Evolutionary conservation across 2,113 vertebrate genomes (phyloP), one percentile per base, ranked within the genome.

Genomic region (Phaethornis superciliosus): DNA sequence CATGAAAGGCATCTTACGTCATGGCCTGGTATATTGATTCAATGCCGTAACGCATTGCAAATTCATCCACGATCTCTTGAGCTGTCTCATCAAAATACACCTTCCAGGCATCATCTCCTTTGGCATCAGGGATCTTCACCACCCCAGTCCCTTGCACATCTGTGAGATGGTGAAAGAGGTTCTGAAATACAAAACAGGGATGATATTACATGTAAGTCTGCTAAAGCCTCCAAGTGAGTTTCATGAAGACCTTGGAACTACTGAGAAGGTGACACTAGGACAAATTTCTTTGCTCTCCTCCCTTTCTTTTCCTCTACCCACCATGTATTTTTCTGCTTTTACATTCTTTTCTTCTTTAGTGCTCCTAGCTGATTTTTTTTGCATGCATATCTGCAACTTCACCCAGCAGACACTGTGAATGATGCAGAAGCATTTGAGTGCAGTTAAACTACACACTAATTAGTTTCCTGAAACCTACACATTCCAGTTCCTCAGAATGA

Each of bases 21-120:
- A 99, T 99, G 91, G 99, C 99, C 95, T 99, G 99, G 95, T 99
- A 99, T 97, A 99, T 99, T 5, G 99, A 99, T 78, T 99, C 99
- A 33, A 99, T 99, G 85, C 99, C 99, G 10, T 99, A 99, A 84
- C 99, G 99, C 99, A 99, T 99, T 40, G 99, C 99, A 93, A 99
- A 99, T 96, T 99, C 99, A 88, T 99, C 99, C 93, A 99, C 99
- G 3, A 99, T 98, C 95, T 99, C 99, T 95, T 99, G 99, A 12
- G 98, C 98, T 54, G 99, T 99, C 80, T 99, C 99, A 49, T 99
- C 99, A 82, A 98, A 99, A 97, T 99, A 99, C 88, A 99, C 98
- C 91, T 99, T 99, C 99, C 99, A 99, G 1, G 98, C 98, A 52
- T 99, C 99, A 5, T 99, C 99, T 65, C 99, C 99, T 90, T 98